Base-by-base conservation (phyloP, 2,888 invertebrate species). In the Hirtodrosophila confusa region DNA sequence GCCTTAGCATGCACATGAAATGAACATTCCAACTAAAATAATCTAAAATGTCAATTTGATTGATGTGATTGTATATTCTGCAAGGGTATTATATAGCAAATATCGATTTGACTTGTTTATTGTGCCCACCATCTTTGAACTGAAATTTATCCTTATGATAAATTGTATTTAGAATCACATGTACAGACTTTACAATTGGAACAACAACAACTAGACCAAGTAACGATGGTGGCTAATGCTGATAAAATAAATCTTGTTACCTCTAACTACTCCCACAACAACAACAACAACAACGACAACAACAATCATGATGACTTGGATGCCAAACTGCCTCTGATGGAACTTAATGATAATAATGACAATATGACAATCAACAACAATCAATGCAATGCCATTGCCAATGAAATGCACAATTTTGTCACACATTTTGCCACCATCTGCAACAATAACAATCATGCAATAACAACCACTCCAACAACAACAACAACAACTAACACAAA, bases 181-280 rank as follows among this genome's bases (percentile, higher is more conserved):
- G 90, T 90, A 92, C 92, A 89, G 92, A 93, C 92, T 80, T 92
- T 92, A 91, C 91, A 93, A 90, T 91, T 93, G 92, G 93, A 93
- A 88, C 77, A 70, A 70, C 58, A 57, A 69, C 72, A 82, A 82
- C 90, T 93, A 90, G 93, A 93, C 90, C 93, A 93, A 90, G 91
- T 93, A 90, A 92, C 92, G 91, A 89, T 90, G 90, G 88, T 91
- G 91, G 90, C 90, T 90, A 91, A 91, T 90, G 89, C 91, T 90
- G 91, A 91, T 91, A 91, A 91, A 90, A 90, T 91, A 91, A 91
- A 90, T 90, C 89, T 90, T 91, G 91, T 91, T 91, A 91, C 91
- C 90, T 90, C 89, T 89, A 90, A 89, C 89, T 90, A 89, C 89
- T 90, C 88, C 86, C 88, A 74, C 80, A 70, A 71, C 71, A 57